A percentile compares a stretch with the other conserved stretches of the same genome.
Conservation (phyloP, 2,113 vertebrate genomes). For the Plestiodon gilberti region DNA sequence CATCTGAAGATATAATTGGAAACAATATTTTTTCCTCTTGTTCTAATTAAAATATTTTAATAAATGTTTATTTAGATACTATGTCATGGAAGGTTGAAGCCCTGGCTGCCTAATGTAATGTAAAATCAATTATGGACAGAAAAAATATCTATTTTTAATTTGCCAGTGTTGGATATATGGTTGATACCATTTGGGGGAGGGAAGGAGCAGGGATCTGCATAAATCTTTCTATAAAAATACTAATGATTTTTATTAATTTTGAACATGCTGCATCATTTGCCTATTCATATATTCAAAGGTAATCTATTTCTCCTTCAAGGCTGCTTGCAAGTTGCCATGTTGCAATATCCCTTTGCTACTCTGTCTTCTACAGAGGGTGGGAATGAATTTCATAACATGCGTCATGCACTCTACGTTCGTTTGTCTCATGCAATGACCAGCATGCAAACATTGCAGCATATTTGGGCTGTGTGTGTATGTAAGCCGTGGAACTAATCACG, state of each 20-base stretch:
- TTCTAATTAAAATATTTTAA: slow-evolving; percentile 78
- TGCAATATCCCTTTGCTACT: slow-evolving; percentile 58
- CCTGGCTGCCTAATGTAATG: slow-evolving; percentile 73
- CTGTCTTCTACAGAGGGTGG: slow-evolving; percentile 60
- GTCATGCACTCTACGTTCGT: slow-evolving; percentile 62
- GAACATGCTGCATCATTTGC: slow-evolving; percentile 70
- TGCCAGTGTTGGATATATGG: slow-evolving; percentile 67
- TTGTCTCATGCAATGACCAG: slow-evolving; percentile 73
- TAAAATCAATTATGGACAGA: slow-evolving; percentile 73
- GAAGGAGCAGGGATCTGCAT: slow-evolving; percentile 55
- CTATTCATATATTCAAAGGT: slow-evolving; percentile 67
- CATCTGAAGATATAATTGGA: slow-evolving; percentile 71
- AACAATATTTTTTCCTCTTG: slow-evolving; percentile 70
- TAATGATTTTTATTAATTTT: slow-evolving; percentile 75
- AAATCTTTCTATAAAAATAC: slow-evolving; percentile 69
- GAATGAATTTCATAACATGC: slow-evolving; percentile 71
- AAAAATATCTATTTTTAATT: slow-evolving; percentile 78
- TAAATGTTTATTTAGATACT: slow-evolving; percentile 71
- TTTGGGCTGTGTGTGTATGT: slow-evolving; percentile 61
- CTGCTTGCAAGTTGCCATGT: slow-evolving; percentile 60
- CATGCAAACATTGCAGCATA: slow-evolving; percentile 65
- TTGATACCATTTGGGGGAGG: slow-evolving; percentile 52
- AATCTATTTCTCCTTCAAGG: slow-evolving; percentile 62
- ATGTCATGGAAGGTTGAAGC: slow-evolving; percentile 68
- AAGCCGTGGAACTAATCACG: slow-evolving; percentile 70